Evolutionary conservation across 1,140 invertebrate species (phyloP), one percentile per base, ranked within the genome.

Genomic region (Eupristina koningsbergeri): DNA sequence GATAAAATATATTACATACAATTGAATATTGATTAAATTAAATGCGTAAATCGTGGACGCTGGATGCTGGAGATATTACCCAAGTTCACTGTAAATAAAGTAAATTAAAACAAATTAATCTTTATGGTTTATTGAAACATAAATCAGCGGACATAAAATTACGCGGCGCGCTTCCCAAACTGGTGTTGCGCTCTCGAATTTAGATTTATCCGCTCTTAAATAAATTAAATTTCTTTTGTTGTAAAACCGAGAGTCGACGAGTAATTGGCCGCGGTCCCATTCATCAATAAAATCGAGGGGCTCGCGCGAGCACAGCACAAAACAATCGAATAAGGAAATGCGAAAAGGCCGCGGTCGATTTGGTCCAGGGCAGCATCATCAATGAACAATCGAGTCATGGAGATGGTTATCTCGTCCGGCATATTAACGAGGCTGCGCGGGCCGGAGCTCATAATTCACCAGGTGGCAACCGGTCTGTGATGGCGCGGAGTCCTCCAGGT

Each of bases 361-460:
- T 15, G 13, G 19, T 22, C 50, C 19, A 5, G 31, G 17, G 1
- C 74, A n/a, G n/a, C n/a, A n/a, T n/a, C n/a, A 76, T 36, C 47
- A 58, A 8, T 26, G 34, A 61, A 58, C 74, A 76, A 76, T 76
- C 74, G 50, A 36, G 50, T 39, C 74, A 61, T 61, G 17, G 22
- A 58, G 73, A 22, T 13, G 1, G 45, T 67, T 80, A 80, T 69
- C 45, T 80, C 77, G 8, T 77, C 29, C 34, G 58, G 76, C 58
- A 29, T 79, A 79, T 79, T 50, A 69, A 63, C 34, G 19, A n/a
- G 19, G 19, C 31, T 47, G 11, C 2, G 5, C 22, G 36, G 39
- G 31, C 45, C 45, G 29, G 45, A 9, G 11, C 53, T 69, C 39
- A 74, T 74, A 81, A 81, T 81, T 81, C 39, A 81, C 31, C 67